phyloP scores from a whole-genome alignment of 2,113 vertebrate species.

The Stegostoma tigrinum region DNA sequence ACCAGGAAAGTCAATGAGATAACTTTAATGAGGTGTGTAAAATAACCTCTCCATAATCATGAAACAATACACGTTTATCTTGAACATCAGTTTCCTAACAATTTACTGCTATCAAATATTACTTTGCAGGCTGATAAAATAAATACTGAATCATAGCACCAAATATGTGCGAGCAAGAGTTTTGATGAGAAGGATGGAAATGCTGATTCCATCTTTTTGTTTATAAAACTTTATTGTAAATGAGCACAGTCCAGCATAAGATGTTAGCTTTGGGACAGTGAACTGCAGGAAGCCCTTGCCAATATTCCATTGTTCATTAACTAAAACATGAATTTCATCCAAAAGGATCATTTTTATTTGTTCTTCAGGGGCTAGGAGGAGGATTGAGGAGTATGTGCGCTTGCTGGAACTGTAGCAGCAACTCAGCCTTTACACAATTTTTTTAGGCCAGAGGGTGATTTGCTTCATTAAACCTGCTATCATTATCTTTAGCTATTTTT shows the following conservation, averaged over 20 bases:
- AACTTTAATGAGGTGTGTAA: slow-evolving; percentile 1
- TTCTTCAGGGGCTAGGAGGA: not conserved
- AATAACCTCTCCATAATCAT: not conserved
- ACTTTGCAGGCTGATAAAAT: not conserved
- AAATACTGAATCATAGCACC: slow-evolving; percentile 11
- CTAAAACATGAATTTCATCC: not conserved
- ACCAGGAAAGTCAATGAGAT: slow-evolving; percentile 2
- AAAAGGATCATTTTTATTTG: not conserved
- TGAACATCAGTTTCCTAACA: not conserved
- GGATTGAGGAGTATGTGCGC: not conserved
- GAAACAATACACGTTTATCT: not conserved
- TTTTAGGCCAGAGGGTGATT: not conserved
- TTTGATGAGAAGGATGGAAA: not conserved
- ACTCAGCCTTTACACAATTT: not conserved
- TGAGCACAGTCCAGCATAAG: no score
- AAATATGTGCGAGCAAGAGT: not conserved
- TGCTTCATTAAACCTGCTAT: rapidly evolving
- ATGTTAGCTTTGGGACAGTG: not conserved
- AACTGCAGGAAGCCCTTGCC: not conserved
- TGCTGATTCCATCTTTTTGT: not conserved
- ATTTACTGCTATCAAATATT: not conserved
- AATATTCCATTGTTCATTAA: not conserved
- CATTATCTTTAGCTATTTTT: slow-evolving; percentile 17
- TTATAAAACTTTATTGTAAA: not conserved
- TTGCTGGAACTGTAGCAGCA: not conserved